A percentile compares a stretch with the other conserved stretches of the same genome.
Conservation (phyloP, 2,888 invertebrate genomes). For the Gandaritis pyraliata region DNA sequence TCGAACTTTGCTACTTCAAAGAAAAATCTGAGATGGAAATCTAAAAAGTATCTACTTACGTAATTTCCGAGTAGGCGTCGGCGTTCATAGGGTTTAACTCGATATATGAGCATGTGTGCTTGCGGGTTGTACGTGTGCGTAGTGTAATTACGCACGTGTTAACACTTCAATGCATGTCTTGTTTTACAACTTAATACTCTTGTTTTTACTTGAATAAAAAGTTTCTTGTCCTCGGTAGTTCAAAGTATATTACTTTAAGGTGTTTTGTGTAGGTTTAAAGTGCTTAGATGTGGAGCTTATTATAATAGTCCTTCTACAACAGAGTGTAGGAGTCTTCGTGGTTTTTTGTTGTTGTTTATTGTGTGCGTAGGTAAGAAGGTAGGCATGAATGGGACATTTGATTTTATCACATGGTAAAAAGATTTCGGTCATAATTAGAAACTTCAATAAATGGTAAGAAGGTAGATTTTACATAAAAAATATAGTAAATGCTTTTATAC, state of each 20-base stretch:
- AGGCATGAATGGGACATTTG: conserved; percentile 34
- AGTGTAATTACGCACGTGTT: conserved; percentile 46
- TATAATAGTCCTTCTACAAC: conserved; percentile 35
- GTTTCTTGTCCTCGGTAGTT: not conserved
- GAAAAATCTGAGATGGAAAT: conserved; percentile 80
- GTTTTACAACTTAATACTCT: conserved; percentile 1
- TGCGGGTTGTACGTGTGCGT: conserved; percentile 41
- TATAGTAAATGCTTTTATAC: too few relatives aligned
- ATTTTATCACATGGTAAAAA: conserved; percentile 30
- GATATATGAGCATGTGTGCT: conserved; percentile 48
- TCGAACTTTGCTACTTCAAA: conserved; percentile 76
- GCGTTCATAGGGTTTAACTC: conserved; percentile 63
- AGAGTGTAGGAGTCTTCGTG: conserved; percentile 56
- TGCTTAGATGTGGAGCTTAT: conserved; percentile 53
- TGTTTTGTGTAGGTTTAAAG: conserved; percentile 43
- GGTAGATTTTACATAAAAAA: too few relatives aligned
- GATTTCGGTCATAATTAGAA: conserved; percentile 1
- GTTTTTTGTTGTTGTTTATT: too few relatives aligned
- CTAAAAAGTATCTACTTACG: conserved; percentile 72
- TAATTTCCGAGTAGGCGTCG: conserved; percentile 74
- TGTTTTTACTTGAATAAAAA: not conserved
- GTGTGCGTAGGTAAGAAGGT: conserved; percentile 42
- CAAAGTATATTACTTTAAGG: not conserved
- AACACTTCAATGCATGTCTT: conserved; percentile 29
- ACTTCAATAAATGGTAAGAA: not conserved